phyloP scores from a whole-genome alignment of 2,888 invertebrate species.

The Anorthoa munda region DNA sequence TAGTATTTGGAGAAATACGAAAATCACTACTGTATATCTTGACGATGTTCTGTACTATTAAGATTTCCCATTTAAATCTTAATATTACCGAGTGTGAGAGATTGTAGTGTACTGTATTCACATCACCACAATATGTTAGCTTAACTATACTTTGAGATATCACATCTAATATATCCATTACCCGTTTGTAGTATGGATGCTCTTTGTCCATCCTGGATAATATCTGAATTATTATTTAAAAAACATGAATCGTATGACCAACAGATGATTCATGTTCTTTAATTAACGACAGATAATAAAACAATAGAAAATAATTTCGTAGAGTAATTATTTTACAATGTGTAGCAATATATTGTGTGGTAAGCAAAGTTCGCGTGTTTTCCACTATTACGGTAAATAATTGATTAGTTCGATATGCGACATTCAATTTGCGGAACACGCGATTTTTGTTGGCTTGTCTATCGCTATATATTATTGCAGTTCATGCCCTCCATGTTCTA shows the following conservation, averaged over 20 bases:
- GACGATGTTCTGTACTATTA: background rate
- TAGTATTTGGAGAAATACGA: background rate
- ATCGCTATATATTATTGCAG: background rate
- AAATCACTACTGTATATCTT: background rate
- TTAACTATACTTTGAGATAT: slow-evolving; percentile 27
- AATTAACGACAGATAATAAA: background rate
- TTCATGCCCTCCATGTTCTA: slow-evolving; percentile 16
- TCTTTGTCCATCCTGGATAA: slow-evolving; percentile 39
- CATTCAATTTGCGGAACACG: slow-evolving; percentile 47
- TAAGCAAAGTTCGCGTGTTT: slow-evolving; percentile 47
- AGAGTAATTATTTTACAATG: slow-evolving; percentile 18
- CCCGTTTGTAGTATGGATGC: slow-evolving; percentile 28
- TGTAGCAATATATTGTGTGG: slow-evolving; percentile 46
- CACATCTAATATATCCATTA: slow-evolving; percentile 5
- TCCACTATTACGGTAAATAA: slow-evolving; percentile 26
- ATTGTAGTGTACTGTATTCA: background rate
- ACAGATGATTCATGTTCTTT: slow-evolving; percentile 26
- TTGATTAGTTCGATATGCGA: slow-evolving; percentile 49
- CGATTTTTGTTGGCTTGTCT: slow-evolving; percentile 29
- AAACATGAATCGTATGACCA: slow-evolving; percentile 20
- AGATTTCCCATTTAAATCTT: background rate
- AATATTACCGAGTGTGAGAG: background rate
- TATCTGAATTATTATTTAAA: slow-evolving; percentile 34
- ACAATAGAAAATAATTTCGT: slow-evolving; percentile 42
- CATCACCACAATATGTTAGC: slow-evolving; percentile 9